phyloP scores from a whole-genome alignment of 2,797 vertebrate species.

The Tapirus indicus region DNA sequence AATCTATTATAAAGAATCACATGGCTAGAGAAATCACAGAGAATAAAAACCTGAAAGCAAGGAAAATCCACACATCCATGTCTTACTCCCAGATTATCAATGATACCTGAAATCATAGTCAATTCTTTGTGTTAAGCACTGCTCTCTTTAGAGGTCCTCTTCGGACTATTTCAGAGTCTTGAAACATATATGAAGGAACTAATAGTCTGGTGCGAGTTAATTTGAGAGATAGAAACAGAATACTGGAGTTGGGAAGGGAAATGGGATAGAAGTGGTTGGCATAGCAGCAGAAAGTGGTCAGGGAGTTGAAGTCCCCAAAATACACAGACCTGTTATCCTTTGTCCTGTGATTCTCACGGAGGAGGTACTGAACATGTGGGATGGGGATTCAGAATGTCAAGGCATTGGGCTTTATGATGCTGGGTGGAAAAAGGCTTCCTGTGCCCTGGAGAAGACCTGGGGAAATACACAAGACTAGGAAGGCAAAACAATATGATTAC shows the following conservation, averaged over 20 bases:
- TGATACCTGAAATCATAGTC: background rate
- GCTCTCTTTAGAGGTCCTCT: background rate
- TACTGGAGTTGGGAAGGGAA: background rate
- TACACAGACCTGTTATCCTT: background rate
- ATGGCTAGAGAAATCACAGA: background rate
- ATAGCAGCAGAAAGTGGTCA: background rate
- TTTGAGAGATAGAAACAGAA: background rate
- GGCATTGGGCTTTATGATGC: background rate
- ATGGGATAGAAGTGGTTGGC: background rate
- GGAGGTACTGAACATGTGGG: background rate
- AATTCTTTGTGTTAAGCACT: background rate
- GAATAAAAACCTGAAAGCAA: background rate
- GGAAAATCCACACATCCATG: background rate
- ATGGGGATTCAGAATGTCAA: background rate
- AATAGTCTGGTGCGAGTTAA: background rate
- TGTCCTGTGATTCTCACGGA: background rate
- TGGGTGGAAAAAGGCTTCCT: background rate
- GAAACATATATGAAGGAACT: background rate
- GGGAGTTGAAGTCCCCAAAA: background rate
- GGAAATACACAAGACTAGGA: background rate
- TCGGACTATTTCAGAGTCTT: background rate
- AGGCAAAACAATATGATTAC: background rate
- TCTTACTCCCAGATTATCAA: background rate
- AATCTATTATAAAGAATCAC: background rate
- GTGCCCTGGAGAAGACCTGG: background rate